Base-by-base conservation (phyloP, 37 sponge, comb jelly and placozoan genomes). In the Mnemiopsis leidyi region DNA sequence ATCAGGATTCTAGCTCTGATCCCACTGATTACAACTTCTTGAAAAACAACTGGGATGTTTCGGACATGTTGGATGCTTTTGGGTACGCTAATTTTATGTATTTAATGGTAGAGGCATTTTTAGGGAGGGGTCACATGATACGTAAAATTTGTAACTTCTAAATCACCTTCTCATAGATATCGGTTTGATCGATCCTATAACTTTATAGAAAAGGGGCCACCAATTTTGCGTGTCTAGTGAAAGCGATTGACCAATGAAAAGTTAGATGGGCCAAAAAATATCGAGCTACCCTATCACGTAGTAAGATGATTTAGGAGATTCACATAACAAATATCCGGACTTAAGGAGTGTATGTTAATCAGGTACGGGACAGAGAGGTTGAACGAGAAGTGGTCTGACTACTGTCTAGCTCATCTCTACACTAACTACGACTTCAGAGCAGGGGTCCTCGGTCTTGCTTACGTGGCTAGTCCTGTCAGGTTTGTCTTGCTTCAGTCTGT, bases 341-440 rank as follows among this genome's bases (percentile, higher is more conserved):
- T 21, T 24, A 24, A 26, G 18, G 20, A 26, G 29, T 76, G 18
- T 23, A 24, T 21, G 18, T n/a, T n/a, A n/a, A n/a, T n/a, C n/a
- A n/a, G n/a, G n/a, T 68, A 69, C 29, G 93, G 93, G 33, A 71
- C 69, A 77, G 26, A 93, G 93, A n/a, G 18, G 3, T 82, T 69
- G n/a, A 29, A 29, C 0, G 75, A 71, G 69, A 69, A 33, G 1
- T 96, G 95, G 95, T 93, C 92, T 1, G 32, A 92, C 0, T 76
- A 93, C 32, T 96, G 96, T 33, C 93, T 96, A 25, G 95, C 96
- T 34, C 95, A 96, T 36, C 94, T 96, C 76, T 96, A 95, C 83
- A 95, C 95, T 23, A 83, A 93, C 71, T 28, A 83, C 0, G 36
- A 69, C 38, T 95, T 96, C 73, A 35, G 69, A 5, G 94, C 93